Base-by-base conservation (phyloP, 1,140 invertebrate species). In the Drosophila funebris region DNA sequence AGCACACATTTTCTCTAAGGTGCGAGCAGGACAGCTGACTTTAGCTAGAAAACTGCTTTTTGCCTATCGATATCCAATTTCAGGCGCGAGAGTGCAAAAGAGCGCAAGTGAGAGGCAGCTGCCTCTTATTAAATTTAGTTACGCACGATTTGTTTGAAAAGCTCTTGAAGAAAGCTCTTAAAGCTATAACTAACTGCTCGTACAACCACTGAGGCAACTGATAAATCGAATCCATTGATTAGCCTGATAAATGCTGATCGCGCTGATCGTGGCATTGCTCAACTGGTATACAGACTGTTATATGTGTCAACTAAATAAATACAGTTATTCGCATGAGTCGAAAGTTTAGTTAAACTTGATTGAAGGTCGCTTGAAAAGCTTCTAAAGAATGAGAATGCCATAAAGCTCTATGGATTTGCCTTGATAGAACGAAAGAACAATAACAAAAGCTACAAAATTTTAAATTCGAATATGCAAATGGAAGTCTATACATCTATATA, bases 21-120 rank as follows among this genome's bases (percentile, higher is more conserved):
- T 48, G 63, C 31, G 50, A 73, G 48, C 48, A 18, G 54, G 37
- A 73, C 54, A 44, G 18, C 39, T 16, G 24, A n/a, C 6, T 43
- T 13, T 36, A 9, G 27, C n/a, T 11, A 9, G 5, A 14, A 22
- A 22, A 52, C 20, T 50, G 41, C 3, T 36, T 33, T 33, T 8
- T 39, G 39, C 13, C 61, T 44, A 68, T 56, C 48, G 44, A 87
- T 85, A 87, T 87, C 81, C 81, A 67, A 85, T 85, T 85, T 64
- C 81, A 85, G 39, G 27, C 36, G 53, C 31, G 20, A 57, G 52
- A 33, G 27, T 1, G 33, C 14, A 27, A 24, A 27, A 29, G 16
- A 22, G 22, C 11, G 13, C 52, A 11, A 8, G 50, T 11, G 14
- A 5, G 13, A 31, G 18, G 16, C 14, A 27, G 24, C 24, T 27